Evolutionary conservation across 2,888 invertebrate species (phyloP).

Genomic region (Ceratothoa steindachneri): DNA sequence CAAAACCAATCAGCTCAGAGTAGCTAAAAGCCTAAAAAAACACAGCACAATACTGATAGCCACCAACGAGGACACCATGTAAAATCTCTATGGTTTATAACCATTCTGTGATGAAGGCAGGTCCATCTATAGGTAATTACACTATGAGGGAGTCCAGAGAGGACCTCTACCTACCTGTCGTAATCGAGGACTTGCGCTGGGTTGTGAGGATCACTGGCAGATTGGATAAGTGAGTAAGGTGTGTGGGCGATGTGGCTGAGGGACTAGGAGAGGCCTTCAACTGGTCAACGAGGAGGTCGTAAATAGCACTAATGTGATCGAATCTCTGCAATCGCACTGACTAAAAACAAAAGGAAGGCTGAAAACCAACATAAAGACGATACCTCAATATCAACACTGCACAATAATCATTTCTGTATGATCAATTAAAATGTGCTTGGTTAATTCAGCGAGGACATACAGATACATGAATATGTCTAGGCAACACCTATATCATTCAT

Average conservation of each 20-base stretch:
- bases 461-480: no score
- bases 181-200: constrained; percentile 56
- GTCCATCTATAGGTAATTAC: no score
- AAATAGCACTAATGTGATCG: constrained; percentile 46
- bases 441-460: no score
- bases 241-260: constrained; percentile 20
- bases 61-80: no score
- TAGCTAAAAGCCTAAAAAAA: no score
- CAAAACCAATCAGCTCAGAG: no score
- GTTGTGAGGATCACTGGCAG: constrained; percentile 53
- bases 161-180: constrained; percentile 51
- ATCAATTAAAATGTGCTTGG: no score
- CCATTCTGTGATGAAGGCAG: no score
- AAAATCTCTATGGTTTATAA: no score
- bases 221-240: constrained; percentile 50
- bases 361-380: background rate
- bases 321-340: constrained; percentile 41
- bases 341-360: constrained; percentile 17
- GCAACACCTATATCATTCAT: no score
- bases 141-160: background rate
- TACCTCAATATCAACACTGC: background rate
- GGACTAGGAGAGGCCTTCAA: constrained; percentile 25
- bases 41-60: no score
- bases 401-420: background rate
- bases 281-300: constrained; percentile 49